Evolutionary conservation across 1,140 invertebrate genomes (phyloP), one percentile per base, ranked within the genome.

Genomic region (fruit fly (Drosophila melanogaster)): DNA sequence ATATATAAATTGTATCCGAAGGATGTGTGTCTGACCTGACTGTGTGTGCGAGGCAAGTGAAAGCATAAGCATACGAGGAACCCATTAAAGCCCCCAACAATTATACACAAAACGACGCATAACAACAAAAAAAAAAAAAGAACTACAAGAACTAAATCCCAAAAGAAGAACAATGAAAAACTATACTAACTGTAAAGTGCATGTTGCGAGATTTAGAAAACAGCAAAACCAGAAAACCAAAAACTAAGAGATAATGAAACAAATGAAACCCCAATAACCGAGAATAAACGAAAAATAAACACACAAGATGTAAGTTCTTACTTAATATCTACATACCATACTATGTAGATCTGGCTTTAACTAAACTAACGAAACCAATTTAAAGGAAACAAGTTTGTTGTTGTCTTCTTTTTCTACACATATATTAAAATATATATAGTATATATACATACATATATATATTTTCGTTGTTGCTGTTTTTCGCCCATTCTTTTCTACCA

Each of bases 361-460:
- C 53, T 76, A 76, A 75, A 65, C 67, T 70, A 51, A 43, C 41
- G 69, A 72, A 65, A 55, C 26, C 60, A 60, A 37, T 46, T 61
- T 60, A 71, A 56, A 60, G 61, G 44, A 65, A 79, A 72, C 78
- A 65, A 46, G 54, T 77, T 54, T 81, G 55, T 81, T 79, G 69
- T 73, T 80, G 54, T 66, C 66, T 80, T 80, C 62, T 62, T 58
- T 65, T 83, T 83, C 69, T 65, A 74, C 44, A 69, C 46, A 74
- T 67, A 74, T 56, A 46, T 70, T 43, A n/a, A 57, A 55, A 75
- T 66, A 77, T 77, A 77, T 47, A 65, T 70, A 70, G 51, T 62
- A 64, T 58, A 58, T 56, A 79, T 69, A 59, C 49, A 71, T 74
- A 74, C 72, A 66, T 55, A 44, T 55, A 44, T 55, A 44, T 59